Evolutionary conservation across 1,140 invertebrate species (phyloP), one percentile per base, ranked within the genome.

Genomic region (Lucilia sericata): DNA sequence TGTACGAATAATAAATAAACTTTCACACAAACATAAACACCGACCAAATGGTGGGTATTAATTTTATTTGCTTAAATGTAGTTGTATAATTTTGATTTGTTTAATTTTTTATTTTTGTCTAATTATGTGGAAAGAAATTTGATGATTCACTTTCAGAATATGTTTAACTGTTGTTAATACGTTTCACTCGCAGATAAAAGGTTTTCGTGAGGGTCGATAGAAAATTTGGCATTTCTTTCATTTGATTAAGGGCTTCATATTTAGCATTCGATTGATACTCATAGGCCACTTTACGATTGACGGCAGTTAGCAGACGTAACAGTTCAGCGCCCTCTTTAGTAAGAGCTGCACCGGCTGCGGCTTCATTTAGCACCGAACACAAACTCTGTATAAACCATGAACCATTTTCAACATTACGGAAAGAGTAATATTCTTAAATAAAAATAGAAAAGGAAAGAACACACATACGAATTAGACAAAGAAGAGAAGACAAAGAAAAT

Each of bases 321-420:
- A 96, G 87, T 88, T 96, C 95, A 17, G 91, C 88, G 2, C 88
- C 89, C 19, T 87, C 84, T 0, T 84, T 82, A 13, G 78, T 78
- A 0, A 75, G 19, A 7, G 86, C 87, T 10, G 36, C 21, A 19
- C 87, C 85, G 47, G 87, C 89, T 2, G 88, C 88, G 84, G 92
- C 88, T n/a, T 91, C 87, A 17, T 92, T 88, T 0, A 96, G 89
- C 7, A 94, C 93, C 0, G 92, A 85, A 85, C 93, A 94, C 10
- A 96, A 87, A 0, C 93, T 93, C 89, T 96, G 95, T 51, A 96
- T 94, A 88, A 96, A 96, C 96, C 96, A 96, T 1, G 95, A 95
- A 2, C 95, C 94, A 49, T 92, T 92, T 12, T 93, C 92, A 7
- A 93, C 93, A 88, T 96, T 95, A 49, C 95, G 91, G 92, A 95